phyloP scores from a whole-genome alignment of 2,888 invertebrate genomes.

The Polydrusus pterygomalis region DNA sequence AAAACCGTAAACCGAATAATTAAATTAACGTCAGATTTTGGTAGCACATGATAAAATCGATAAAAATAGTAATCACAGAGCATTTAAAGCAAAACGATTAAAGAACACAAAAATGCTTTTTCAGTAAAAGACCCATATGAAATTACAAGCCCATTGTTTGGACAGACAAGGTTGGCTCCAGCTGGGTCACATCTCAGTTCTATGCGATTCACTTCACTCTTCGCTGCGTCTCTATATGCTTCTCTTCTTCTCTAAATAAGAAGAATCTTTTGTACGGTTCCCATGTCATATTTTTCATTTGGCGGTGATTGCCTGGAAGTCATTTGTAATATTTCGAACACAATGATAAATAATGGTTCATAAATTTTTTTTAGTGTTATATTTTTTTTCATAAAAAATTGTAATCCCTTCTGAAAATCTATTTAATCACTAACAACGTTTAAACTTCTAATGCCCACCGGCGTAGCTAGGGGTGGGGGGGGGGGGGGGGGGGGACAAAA shows the following conservation, averaged over 20 bases:
- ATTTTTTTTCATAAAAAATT: too few relatives aligned
- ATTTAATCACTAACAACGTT: too few relatives aligned
- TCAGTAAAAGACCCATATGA: conserved; percentile 58
- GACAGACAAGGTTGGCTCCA: conserved; percentile 60
- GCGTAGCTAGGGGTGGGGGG: too few relatives aligned
- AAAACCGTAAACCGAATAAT: too few relatives aligned
- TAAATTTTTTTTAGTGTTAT: too few relatives aligned
- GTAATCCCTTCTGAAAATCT: too few relatives aligned
- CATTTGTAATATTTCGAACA: not conserved
- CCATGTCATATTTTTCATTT: conserved; percentile 26
- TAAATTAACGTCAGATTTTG: too few relatives aligned
- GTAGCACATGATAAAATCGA: not conserved
- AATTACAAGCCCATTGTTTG: conserved; percentile 64
- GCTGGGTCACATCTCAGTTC: conserved; percentile 58
- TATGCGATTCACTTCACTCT: conserved; percentile 60
- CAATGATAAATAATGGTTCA: not conserved
- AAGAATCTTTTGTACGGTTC: conserved; percentile 35
- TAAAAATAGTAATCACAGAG: not conserved
- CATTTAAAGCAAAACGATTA: conserved; percentile 32
- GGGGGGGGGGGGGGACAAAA: too few relatives aligned
- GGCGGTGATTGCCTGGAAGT: not conserved
- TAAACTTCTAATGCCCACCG: too few relatives aligned
- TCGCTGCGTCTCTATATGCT: conserved; percentile 39
- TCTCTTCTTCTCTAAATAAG: conserved; percentile 26
- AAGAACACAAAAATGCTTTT: conserved; percentile 20